Conservation (phyloP, 2,888 invertebrate genomes). For the Synanthedon vespiformis region DNA sequence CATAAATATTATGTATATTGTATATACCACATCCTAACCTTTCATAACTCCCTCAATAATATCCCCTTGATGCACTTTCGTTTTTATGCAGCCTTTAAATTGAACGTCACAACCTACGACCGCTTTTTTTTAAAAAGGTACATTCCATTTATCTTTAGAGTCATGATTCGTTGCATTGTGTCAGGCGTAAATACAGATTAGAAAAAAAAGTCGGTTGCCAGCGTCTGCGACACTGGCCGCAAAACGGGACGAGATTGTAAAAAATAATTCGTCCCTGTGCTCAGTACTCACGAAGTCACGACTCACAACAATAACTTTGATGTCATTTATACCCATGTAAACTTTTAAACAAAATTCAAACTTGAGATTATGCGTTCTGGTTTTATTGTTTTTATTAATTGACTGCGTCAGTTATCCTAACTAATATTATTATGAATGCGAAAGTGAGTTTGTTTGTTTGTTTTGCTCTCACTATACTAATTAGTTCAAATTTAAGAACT, state of each 20-base stretch:
- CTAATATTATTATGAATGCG: too few species aligned
- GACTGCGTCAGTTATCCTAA: too few species aligned
- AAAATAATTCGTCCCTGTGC: conserved; percentile 17
- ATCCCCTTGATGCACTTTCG: conserved; percentile 39
- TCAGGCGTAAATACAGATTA: conserved; percentile 35
- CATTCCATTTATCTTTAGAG: conserved; percentile 55
- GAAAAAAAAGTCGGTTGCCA: conserved; percentile 24
- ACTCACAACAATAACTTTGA: too few species aligned
- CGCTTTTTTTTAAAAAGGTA: conserved; percentile 30
- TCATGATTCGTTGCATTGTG: conserved; percentile 56
- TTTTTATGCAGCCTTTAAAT: conserved; percentile 48
- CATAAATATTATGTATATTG: neutral
- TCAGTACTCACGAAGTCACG: neutral
- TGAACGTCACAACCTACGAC: conserved; percentile 35
- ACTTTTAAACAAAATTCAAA: too few species aligned
- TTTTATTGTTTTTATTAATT: too few species aligned
- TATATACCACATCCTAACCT: conserved; percentile 8
- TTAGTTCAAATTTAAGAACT: too few species aligned
- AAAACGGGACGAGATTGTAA: conserved; percentile 29
- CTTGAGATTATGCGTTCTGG: too few species aligned
- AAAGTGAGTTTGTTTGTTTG: too few species aligned
- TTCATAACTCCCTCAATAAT: conserved; percentile 3
- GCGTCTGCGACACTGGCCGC: conserved; percentile 22
- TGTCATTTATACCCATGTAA: too few species aligned
- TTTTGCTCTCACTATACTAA: too few species aligned